Base-by-base conservation (phyloP, 2,113 vertebrate species). In the Gallinago paraguaiae region DNA sequence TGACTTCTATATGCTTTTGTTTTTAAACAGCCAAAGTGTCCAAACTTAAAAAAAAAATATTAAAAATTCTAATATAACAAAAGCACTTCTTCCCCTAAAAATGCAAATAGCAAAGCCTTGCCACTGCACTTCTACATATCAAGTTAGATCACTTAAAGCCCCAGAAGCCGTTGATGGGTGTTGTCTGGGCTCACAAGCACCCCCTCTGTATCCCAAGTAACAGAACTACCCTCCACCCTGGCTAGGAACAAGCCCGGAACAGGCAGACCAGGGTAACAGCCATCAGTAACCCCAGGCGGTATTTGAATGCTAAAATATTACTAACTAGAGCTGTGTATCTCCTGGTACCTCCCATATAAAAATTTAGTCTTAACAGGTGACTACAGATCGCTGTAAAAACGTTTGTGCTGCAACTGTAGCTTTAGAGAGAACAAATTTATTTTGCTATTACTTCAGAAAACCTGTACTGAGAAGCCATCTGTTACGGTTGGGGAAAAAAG, bases 31-130 rank as follows among this genome's bases (percentile, higher is more conserved):
- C 3, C 17, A n/a, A 46, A 89, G 9, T 0, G 1, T 3, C 27
- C 5, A 45, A 85, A 72, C 7, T 37, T 12, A 48, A 12, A 48
- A 22, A 48, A 48, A 22, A 48, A 67, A n/a, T 39, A 46, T 12
- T 19, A 3, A 10, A 14, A 13, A 10, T 17, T 14, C 15, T 43
- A 64, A 60, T 5, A 7, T 20, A 88, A 54, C 3, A 6, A 57
- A 54, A 91, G 12, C 19, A 35, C 5, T 15, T 80, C 13, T 7
- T 11, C 15, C 7, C 27, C 6, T 0, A 0, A 35, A 90, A 78
- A 56, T 0, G 30, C 13, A 28, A 54, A 45, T 0, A 3, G 39
- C 6, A 18, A 19, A 15, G 41, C 28, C n/a, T 65, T 7, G 0
- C 13, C 0, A 1, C 19, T 4, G 3, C 5, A 9, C 2, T 67